phyloP scores from a whole-genome alignment of 2,113 vertebrate species.

The Myiozetetes cayanensis region DNA sequence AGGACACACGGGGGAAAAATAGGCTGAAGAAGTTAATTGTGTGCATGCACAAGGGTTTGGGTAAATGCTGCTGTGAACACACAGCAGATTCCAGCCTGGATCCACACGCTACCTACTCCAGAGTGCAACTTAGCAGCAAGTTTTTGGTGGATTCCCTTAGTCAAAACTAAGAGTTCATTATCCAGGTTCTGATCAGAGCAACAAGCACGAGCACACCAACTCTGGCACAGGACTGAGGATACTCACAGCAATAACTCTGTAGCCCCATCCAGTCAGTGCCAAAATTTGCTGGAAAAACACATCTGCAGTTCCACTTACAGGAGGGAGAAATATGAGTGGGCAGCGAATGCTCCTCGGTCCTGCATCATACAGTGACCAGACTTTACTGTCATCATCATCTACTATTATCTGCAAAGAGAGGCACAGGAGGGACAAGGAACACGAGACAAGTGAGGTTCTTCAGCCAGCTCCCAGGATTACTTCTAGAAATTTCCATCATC shows the following conservation, averaged over 20 bases:
- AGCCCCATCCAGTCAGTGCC: conserved; percentile 94
- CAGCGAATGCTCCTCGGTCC: conserved; percentile 93
- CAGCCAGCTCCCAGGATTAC: background rate
- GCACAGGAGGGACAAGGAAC: background rate
- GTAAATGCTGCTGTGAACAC: background rate
- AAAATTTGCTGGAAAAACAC: conserved; percentile 97
- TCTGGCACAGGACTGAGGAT: background rate
- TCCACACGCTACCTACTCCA: background rate
- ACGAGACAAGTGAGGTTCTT: background rate
- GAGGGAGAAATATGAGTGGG: conserved; percentile 95
- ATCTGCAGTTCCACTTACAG: conserved; percentile 95
- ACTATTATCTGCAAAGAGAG: conserved; percentile 87
- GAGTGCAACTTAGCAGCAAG: background rate
- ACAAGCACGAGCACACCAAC: background rate
- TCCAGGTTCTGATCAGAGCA: background rate
- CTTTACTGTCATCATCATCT: conserved; percentile 97
- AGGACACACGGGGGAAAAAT: background rate
- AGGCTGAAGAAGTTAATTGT: background rate
- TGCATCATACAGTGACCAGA: conserved; percentile 96
- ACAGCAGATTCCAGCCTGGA: background rate
- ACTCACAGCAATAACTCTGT: conserved; percentile 96
- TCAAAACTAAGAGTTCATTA: background rate
- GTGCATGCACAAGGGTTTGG: background rate
- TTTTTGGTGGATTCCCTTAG: background rate
- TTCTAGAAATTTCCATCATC: background rate